Evolutionary conservation across 2,797 vertebrate species (phyloP), one percentile per base, ranked within the genome.

Genomic region (Cyclopterus lumpus): DNA sequence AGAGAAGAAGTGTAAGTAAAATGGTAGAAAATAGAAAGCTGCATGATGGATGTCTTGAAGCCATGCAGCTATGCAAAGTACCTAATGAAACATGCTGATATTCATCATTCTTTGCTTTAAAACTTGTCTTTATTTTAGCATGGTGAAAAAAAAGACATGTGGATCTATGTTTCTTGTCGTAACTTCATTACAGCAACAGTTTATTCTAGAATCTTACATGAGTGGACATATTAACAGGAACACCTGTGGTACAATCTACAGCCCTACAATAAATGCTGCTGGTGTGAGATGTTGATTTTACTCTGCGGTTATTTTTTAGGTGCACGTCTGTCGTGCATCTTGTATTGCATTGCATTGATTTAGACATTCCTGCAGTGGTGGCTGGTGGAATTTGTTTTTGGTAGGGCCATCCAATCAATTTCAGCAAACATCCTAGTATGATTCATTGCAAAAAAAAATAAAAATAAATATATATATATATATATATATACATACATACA

Each of bases 1-100:
- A 58, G 36, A 49, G 22, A 49, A 51, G 15, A 59, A 61, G 30
- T 7, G 46, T 38, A 57, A 62, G 6, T 36, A 24, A 67, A 75
- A 28, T 15, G 8, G 18, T 14, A 65, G 5, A 44, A 36, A 75
- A 58, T 20, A 42, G 26, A 9, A 11, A 68, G 5, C 5, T 7
- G 10, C 16, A 8, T 15, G 0, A 57, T 49, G 20, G 10, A 46
- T 5, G 11, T n/a, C 71, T 65, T 28, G 14, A 9, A 15, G 36
- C 40, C 5, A 8, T 44, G 22, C 0, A 63, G 7, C 57, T 26
- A 2, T 53, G 24, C 51, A 54, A 15, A 54, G 11, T 53, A 4
- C 44, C 48, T 24, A 8, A 9, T 22, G 10, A 59, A n/a, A 42
- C 36, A 26, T 42, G 24, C 16, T 62, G 34, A 4, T n/a, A 36